Base-by-base conservation (phyloP, 2,888 invertebrate species). In the Ectemnius cavifrons region DNA sequence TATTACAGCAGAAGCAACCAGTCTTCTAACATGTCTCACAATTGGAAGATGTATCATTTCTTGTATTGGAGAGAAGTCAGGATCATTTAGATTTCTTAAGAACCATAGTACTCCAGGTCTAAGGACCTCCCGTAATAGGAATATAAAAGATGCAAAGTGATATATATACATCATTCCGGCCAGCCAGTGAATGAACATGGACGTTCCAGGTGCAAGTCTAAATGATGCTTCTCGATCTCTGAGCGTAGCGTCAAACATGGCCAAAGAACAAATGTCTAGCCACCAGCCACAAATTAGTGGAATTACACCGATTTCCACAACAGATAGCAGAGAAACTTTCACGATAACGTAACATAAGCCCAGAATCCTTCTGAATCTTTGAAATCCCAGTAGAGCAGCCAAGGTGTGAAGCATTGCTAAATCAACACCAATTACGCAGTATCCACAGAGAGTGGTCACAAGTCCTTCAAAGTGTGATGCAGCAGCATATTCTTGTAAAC, bases 81-180 rank as follows among this genome's bases (percentile, higher is more conserved):
- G 99, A 92, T 99, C 99, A 91, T 99, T 99, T 72, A 99, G 93
- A 91, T 99, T 99, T 82, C 99, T 94, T 84, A 99, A 93, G 91
- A 99, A 99, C 99, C 99, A 99, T 2, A 99, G 92, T 0, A 99
- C 98, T 0, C 99, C 99, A 0, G 99, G 99, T 66, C 99, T 93
- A 49, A 99, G 90, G 0, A 99, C 97, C 91, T 99, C 99, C 66
- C 99, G 93, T 27, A 99, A 91, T 2, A 99, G 92, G 18, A 98
- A 92, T 58, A 99, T 97, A 89, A 98, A 99, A 0, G 98, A 98
- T 6, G 99, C 99, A 89, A 99, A 99, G 92, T 99, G 99, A 91
- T 99, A 99, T 14, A 99, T 98, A 89, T 98, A 99, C 46, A 97
- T 97, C 98, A 99, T 99, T 72, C 99, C 99, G 6, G 98, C 97